A percentile compares a stretch with the other conserved stretches of the same genome.
Conservation (phyloP, 2,113 vertebrate genomes). For the Paralichthys olivaceus region DNA sequence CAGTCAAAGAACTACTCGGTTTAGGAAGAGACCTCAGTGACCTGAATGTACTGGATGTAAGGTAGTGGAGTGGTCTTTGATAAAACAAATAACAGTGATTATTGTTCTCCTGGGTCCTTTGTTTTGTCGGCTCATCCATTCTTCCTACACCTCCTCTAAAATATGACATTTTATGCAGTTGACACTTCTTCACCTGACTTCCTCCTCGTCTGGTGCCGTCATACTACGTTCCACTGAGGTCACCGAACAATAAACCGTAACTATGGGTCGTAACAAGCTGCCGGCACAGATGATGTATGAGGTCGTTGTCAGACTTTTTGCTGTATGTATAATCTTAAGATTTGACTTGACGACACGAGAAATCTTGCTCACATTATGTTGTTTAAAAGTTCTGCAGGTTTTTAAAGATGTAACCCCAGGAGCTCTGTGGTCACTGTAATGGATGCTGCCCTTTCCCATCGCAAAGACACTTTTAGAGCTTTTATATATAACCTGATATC, state of each 20-base stretch:
- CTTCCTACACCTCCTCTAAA: neutral
- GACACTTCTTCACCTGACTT: neutral
- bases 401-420: neutral
- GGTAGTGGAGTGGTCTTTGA: neutral
- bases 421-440: neutral
- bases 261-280: neutral
- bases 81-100: neutral
- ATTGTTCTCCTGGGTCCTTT: neutral
- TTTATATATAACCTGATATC: constrained; percentile 32
- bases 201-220: neutral
- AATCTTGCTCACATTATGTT: neutral
- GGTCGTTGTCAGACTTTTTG: neutral
- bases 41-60: too few species aligned
- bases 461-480: constrained; percentile 17
- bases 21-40: too few species aligned
- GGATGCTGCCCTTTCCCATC: constrained; percentile 25
- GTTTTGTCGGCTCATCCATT: neutral
- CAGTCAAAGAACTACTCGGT: too few species aligned
- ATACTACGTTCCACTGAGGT: neutral
- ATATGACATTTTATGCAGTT: neutral
- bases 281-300: neutral
- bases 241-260: neutral
- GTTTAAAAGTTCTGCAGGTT: neutral
- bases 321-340: neutral
- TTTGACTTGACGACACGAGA: neutral